Evolutionary conservation across 2,113 vertebrate species (phyloP), one percentile per base, ranked within the genome.

Genomic region (Phalacrocorax carbo): DNA sequence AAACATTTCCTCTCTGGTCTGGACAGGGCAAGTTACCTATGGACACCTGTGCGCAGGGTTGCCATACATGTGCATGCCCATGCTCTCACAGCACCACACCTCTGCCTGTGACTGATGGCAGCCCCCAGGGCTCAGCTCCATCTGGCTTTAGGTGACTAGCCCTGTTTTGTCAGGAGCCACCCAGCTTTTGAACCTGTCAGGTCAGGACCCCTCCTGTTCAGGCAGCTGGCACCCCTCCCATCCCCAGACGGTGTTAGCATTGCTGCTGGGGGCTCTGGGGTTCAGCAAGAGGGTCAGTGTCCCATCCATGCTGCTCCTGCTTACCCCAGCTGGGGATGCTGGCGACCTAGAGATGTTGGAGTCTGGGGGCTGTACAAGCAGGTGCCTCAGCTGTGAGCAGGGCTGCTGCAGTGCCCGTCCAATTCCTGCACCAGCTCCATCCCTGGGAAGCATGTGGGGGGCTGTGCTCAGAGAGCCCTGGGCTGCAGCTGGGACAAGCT

Each of bases 41-140:
- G 13, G 49, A 34, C 3, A 0, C 34, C 8, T 2, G 11, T 36
- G 60, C 62, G 44, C 48, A 25, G 48, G 19, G 54, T 10, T 75
- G 23, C 26, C 4, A 1, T 14, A 21, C 12, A 7, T 4, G 1
- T 5, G 7, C 16, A 7, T 48, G 44, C 36, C 42, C 10, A 1
- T 0, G 1, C 69, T 55, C 54, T 55, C 0, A 1, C 8, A 15
- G 42, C 38, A 26, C 32, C 0, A 0, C 0, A 0, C 30, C 14
- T 54, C 78, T 44, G 61, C 62, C 61, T n/a, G 18, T 16, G 42
- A 16, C 84, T 58, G 54, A 26, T 1, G 3, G 54, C 54, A 32
- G 68, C 34, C 49, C 46, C 44, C 23, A 25, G 14, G 44, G 36
- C 77, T 65, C 54, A 14, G 27, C 26, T 90, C 68, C 1, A 0